Evolutionary conservation across 2,888 invertebrate species (phyloP), one percentile per base, ranked within the genome.

Genomic region (Trichacis sp.): DNA sequence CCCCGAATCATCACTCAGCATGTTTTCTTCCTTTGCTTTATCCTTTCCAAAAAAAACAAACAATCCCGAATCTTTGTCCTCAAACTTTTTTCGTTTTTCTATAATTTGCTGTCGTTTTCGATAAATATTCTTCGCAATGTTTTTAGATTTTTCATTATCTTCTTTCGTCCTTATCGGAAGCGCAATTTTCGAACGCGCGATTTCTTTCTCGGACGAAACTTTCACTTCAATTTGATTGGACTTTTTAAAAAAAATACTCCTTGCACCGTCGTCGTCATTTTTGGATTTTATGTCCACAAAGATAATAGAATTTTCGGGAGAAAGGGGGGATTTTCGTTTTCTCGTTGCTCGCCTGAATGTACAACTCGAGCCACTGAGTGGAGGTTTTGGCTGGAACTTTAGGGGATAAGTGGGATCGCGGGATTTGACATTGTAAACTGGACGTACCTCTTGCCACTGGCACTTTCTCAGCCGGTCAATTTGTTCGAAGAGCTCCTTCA

Each of bases 401-500:
- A 33, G 20, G 30, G 53, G 15, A 36, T 8, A 8, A 45, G 50
- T 24, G 38, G 47, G 47, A 53, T 33, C 17, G 14, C 8, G 24
- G 8, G 24, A 24, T 8, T 24, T 24, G 24, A 24, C 24, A 24
- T 24, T 24, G 24, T 15, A 52, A 63, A 63, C 9, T 58, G 53
- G 49, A 79, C 76, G 64, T 83, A 88, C 90, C 81, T 89, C 87
- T 77, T 85, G 87, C 94, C 94, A 94, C 59, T 89, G 87, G 68
- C 91, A 91, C 9, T 83, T 86, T 73, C 88, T 89, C 9, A 92
- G 83, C 8, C 79, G 78, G 4, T 89, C 89, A 33, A 94, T 88
- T 61, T 92, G 91, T 11, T 88, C 87, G 82, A 94, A 95, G 72
- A 94, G 86, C 2, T 89, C 88, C 80, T 95, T 91, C 53, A 97